Conservation (phyloP, 1,140 invertebrate genomes). For the Marisa cornuarietis region DNA sequence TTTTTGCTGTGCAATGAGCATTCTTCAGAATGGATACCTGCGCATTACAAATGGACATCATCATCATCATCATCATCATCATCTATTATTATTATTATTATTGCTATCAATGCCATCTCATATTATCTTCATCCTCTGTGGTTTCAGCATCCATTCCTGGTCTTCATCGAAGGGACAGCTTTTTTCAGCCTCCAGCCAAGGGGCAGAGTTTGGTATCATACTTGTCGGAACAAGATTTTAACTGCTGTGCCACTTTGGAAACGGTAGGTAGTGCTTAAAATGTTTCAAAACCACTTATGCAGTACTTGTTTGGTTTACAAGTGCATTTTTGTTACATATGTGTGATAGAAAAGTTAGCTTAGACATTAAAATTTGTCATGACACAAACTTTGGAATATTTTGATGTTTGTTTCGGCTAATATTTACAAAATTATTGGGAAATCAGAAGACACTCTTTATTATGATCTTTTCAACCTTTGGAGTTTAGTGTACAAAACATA, state of each 20-base stretch:
- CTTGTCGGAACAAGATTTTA: conserved; percentile 77
- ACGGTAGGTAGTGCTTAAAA: conserved; percentile 60
- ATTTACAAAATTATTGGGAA: too few species aligned
- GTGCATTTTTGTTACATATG: neutral
- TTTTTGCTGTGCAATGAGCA: too few species aligned
- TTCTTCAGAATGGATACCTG: too few species aligned
- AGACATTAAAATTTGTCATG: too few species aligned
- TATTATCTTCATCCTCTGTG: neutral
- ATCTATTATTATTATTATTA: neutral
- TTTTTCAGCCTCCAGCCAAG: conserved; percentile 68
- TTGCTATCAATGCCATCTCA: neutral
- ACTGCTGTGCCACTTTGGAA: conserved; percentile 81
- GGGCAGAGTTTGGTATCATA: conserved; percentile 82
- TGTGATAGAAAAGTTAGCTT: neutral
- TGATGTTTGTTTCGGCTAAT: too few species aligned
- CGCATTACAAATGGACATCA: too few species aligned
- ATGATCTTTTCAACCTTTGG: too few species aligned
- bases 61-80: too few species aligned
- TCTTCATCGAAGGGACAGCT: conserved; percentile 8
- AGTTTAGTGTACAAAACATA: too few species aligned
- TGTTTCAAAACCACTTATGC: neutral
- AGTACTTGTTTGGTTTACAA: neutral
- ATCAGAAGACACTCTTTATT: too few species aligned
- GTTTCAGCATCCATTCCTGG: neutral
- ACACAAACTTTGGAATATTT: too few species aligned